A percentile compares a stretch with the other conserved stretches of the same genome.
Evolutionary conservation across 37 sponge, comb jelly and placozoan genomes (phyloP).

Genomic region (Diacarnus erythraeanus): DNA sequence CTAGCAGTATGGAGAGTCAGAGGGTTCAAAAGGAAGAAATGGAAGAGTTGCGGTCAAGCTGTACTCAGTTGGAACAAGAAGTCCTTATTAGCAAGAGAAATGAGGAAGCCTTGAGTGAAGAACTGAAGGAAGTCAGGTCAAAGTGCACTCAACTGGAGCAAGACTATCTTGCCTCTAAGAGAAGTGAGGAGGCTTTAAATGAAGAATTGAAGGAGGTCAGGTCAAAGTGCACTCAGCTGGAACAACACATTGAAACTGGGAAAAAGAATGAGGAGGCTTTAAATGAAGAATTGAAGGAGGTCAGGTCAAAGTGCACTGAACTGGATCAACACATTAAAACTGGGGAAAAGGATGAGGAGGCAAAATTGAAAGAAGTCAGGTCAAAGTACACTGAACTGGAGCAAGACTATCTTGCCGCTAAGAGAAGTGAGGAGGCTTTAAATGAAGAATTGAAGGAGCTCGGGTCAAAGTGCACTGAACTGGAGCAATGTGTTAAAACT

Average conservation of each 20-base stretch:
- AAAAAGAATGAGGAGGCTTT: not conserved
- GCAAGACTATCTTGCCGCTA: not conserved
- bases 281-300: not conserved
- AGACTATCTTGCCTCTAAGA: not conserved
- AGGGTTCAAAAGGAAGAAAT: not conserved
- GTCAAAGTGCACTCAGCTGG: not conserved
- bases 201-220: conserved; percentile 10
- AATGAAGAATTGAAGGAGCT: not conserved
- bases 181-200: not conserved
- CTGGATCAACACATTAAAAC: not conserved
- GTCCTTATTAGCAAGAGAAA: not conserved
- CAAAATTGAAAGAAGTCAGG: conserved; percentile 12
- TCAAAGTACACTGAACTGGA: not conserved
- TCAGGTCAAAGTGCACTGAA: not conserved
- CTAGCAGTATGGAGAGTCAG: not conserved
- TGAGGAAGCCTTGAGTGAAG: not conserved
- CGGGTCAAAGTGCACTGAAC: not conserved
- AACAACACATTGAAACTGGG: not conserved
- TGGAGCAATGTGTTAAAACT: not conserved
- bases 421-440: not conserved
- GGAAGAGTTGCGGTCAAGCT: not conserved
- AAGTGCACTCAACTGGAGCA: not conserved
- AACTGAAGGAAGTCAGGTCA: not conserved
- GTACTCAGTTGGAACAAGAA: not conserved
- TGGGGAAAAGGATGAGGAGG: not conserved